A percentile compares a stretch with the other conserved stretches of the same genome.
Conservation (phyloP, 2,797 vertebrate species). For the Pseudopleuronectes americanus region DNA sequence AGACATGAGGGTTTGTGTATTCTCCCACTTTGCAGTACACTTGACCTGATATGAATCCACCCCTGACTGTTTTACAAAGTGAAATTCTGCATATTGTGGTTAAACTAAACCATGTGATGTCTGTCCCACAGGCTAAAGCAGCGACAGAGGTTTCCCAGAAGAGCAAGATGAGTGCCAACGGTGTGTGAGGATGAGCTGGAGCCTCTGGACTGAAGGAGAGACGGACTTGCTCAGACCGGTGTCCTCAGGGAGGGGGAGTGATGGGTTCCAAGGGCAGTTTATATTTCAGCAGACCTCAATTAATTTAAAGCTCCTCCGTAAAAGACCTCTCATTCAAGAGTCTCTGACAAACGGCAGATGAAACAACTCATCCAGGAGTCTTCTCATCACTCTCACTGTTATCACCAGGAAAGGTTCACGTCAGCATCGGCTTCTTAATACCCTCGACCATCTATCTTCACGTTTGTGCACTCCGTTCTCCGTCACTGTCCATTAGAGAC, state of each 20-base stretch:
- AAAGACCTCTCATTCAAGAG: neutral
- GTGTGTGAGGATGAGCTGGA: slow-evolving; percentile 68
- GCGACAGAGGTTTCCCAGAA: slow-evolving; percentile 82
- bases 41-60: no score
- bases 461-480: slow-evolving; percentile 41
- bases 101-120: slow-evolving; percentile 6
- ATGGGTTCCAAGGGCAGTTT: neutral
- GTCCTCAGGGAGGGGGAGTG: neutral
- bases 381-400: neutral
- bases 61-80: neutral
- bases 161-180: slow-evolving; percentile 85
- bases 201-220: slow-evolving; percentile 23
- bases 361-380: slow-evolving; percentile 8
- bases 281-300: slow-evolving; percentile 11
- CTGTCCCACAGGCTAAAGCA: slow-evolving; percentile 79
- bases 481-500: neutral
- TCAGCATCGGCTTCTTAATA: neutral
- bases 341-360: neutral
- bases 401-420: slow-evolving; percentile 8
- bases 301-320: neutral
- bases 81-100: neutral
- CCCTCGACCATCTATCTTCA: slow-evolving; percentile 4
- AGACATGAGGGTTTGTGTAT: no score
- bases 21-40: no score
- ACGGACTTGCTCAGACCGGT: neutral